A percentile compares a stretch with the other conserved stretches of the same genome.
Conservation (phyloP, 2,797 vertebrate species). For the Lepus townsendii region DNA sequence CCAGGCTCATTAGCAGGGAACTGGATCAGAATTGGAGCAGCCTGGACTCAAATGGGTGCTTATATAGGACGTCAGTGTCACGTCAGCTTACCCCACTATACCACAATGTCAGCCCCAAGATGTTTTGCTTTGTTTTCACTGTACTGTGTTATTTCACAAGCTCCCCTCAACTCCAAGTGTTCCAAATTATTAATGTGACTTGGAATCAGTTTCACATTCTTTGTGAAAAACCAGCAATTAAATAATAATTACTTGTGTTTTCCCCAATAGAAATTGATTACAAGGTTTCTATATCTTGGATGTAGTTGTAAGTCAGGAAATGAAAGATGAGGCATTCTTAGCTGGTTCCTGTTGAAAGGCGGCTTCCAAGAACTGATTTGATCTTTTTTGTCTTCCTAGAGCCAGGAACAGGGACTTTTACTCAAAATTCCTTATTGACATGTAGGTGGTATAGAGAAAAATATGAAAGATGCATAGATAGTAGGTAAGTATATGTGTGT, state of each 20-base stretch:
- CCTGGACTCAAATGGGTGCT: too few species aligned
- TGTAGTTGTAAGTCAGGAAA: slow-evolving; percentile 19
- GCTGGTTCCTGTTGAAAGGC: neutral
- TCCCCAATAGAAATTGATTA: neutral
- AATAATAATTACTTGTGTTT: slow-evolving; percentile 3
- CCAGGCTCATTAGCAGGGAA: too few species aligned
- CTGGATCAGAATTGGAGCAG: too few species aligned
- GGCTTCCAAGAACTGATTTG: neutral
- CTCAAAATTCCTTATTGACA: neutral
- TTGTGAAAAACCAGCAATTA: slow-evolving; percentile 30
- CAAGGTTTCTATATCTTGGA: slow-evolving; percentile 12
- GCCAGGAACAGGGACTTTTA: neutral
- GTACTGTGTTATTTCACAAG: neutral
- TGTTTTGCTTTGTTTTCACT: neutral
- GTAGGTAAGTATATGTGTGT: neutral
- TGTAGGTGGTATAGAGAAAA: neutral
- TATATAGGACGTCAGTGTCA: too few species aligned
- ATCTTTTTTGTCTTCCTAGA: slow-evolving; percentile 34
- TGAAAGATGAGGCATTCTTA: slow-evolving; percentile 4
- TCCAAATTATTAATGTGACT: slow-evolving; percentile 39
- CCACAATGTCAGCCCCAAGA: neutral
- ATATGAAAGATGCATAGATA: neutral
- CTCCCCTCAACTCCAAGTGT: neutral
- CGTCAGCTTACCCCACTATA: too few species aligned
- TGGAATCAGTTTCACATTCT: neutral